Conservation (phyloP, 2,113 vertebrate species). For the Phyllostomus hastatus region DNA sequence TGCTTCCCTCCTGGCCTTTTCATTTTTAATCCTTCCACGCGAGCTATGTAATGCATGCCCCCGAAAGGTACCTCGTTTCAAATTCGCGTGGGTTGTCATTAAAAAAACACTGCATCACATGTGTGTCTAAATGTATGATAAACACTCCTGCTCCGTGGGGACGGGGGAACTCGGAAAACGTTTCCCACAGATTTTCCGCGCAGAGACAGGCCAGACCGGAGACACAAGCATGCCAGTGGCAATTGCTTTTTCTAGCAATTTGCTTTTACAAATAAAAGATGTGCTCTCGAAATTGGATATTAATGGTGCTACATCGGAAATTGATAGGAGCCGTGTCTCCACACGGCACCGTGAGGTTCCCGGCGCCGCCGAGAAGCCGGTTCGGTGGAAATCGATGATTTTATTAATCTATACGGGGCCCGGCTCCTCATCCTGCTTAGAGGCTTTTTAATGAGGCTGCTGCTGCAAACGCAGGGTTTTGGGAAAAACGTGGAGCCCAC, state of each 20-base stretch:
- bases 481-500: slow-evolving; percentile 4
- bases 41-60: background rate
- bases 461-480: background rate
- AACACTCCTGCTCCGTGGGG: accelerated
- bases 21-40: background rate
- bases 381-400: slow-evolving; percentile 29
- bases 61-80: background rate
- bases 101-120: background rate
- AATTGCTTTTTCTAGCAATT: slow-evolving; percentile 57
- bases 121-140: background rate
- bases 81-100: background rate
- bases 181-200: slow-evolving; percentile 34
- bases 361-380: background rate
- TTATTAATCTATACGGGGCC: slow-evolving; percentile 48
- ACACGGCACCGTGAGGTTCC: background rate
- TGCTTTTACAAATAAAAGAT: slow-evolving; percentile 74
- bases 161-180: background rate
- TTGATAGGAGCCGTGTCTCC: background rate
- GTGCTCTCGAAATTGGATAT: slow-evolving; percentile 48
- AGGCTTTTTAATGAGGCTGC: slow-evolving; percentile 58
- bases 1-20: background rate
- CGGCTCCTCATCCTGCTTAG: background rate
- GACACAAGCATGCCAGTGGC: slow-evolving; percentile 48
- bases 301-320: slow-evolving; percentile 16
- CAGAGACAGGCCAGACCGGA: background rate